phyloP scores from a whole-genome alignment of 2,888 invertebrate species.

The Hartigia nigra region DNA sequence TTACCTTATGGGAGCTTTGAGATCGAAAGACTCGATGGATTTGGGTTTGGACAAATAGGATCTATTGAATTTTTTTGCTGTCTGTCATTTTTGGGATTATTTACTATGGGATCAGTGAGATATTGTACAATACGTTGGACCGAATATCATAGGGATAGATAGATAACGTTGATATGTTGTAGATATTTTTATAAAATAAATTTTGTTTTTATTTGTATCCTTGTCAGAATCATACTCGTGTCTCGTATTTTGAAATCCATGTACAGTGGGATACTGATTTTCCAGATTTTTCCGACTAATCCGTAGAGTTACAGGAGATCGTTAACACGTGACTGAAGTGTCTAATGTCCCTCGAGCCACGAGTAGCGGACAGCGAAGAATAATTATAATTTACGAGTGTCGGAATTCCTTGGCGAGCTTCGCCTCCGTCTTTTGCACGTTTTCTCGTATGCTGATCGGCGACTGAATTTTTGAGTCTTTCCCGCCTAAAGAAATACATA shows the following conservation, averaged over 20 bases:
- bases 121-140: not conserved
- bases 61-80: not conserved
- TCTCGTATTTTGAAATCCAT: not conserved
- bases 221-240: not conserved
- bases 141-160: not conserved
- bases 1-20: not conserved
- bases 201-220: not conserved
- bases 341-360: not conserved
- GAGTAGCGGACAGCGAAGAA: constrained; percentile 2
- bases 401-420: constrained; percentile 3
- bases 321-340: not conserved
- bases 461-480: not conserved
- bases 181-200: not conserved
- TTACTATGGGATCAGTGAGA: not conserved
- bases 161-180: not conserved
- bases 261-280: not conserved
- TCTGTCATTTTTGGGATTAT: not conserved
- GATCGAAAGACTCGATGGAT: not conserved
- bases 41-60: not conserved
- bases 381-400: constrained; percentile 8
- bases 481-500: not conserved
- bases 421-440: not conserved
- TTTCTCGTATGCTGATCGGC: not conserved
- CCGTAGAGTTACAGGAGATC: not conserved
- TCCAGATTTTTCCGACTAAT: not conserved